A percentile compares a stretch with the other conserved stretches of the same genome.
Evolutionary conservation across 2,888 invertebrate genomes (phyloP).

Genomic region (Sminthurides aquaticus): DNA sequence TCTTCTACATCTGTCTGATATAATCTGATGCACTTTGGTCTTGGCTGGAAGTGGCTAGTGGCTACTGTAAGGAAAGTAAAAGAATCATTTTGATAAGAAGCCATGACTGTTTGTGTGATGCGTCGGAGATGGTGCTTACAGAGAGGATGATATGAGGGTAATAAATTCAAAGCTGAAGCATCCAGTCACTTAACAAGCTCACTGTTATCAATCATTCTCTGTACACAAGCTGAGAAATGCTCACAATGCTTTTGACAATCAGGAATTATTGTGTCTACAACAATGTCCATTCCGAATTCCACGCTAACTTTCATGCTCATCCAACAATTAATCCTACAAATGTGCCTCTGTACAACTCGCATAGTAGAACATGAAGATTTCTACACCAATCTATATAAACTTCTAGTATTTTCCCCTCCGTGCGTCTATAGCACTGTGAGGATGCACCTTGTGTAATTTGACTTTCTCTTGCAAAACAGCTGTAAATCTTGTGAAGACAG

Average conservation of each 20-base stretch:
- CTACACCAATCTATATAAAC: background rate
- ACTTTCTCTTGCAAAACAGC: no score
- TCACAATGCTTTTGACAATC: constrained; percentile 17
- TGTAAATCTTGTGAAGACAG: no score
- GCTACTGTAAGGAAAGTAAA: no score
- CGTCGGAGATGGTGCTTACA: no score
- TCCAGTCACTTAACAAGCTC: constrained; percentile 1
- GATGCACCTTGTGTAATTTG: no score
- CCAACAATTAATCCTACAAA: constrained; percentile 8
- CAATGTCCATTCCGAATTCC: constrained; percentile 8
- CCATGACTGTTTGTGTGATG: no score
- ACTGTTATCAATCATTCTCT: constrained; percentile 18
- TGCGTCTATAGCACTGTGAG: no score
- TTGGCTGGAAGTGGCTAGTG: no score
- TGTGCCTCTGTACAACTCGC: background rate
- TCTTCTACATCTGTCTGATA: no score
- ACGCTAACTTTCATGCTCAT: constrained; percentile 3
- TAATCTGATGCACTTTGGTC: no score
- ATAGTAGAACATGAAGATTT: background rate
- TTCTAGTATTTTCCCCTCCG: no score
- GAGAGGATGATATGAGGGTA: background rate
- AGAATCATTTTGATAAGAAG: no score
- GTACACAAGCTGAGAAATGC: constrained; percentile 10
- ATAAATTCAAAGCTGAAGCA: constrained; percentile 1
- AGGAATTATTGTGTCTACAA: background rate